These are phyloP conservation scores for Butastur rufipennis DNA, from an alignment of 2,113 vertebrate species.

Conservation along the genomic window DNA sequence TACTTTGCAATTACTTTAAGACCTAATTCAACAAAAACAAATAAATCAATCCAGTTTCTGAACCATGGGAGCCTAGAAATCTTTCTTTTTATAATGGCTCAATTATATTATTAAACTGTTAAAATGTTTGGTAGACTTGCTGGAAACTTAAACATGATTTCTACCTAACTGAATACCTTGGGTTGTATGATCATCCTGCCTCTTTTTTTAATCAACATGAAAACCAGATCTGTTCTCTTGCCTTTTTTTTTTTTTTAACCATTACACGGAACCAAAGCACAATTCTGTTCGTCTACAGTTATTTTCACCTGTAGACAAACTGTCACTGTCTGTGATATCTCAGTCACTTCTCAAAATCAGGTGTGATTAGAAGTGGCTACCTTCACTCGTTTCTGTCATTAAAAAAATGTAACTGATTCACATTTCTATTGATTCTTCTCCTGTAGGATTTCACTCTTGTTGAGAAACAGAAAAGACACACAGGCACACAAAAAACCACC, in stretches of 20 bases:
- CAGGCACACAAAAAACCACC: neutral
- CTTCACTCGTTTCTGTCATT: neutral
- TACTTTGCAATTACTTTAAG: slow-evolving; percentile 34
- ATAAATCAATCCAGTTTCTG: slow-evolving; percentile 35
- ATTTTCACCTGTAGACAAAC: neutral
- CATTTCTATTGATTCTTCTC: neutral
- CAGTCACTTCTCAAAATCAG: neutral
- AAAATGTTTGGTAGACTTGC: slow-evolving; percentile 21
- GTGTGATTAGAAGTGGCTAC: neutral
- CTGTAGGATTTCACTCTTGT: neutral
- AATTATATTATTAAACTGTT: slow-evolving; percentile 49
- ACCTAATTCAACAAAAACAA: slow-evolving; percentile 45
- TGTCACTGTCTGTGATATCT: neutral
- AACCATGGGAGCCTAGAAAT: neutral
- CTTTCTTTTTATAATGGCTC: slow-evolving; percentile 24
- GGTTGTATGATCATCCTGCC: neutral
- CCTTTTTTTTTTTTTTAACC: neutral
- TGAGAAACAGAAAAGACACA: neutral
- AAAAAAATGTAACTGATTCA: neutral
- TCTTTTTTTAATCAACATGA: slow-evolving; percentile 4
- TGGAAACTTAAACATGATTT: slow-evolving; percentile 3
- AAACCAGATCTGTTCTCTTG: neutral
- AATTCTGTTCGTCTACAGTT: neutral
- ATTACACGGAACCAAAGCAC: neutral
- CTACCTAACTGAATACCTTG: neutral